Evolutionary conservation across 2,113 vertebrate genomes (phyloP).

Genomic region (Megaceryle torquata): DNA sequence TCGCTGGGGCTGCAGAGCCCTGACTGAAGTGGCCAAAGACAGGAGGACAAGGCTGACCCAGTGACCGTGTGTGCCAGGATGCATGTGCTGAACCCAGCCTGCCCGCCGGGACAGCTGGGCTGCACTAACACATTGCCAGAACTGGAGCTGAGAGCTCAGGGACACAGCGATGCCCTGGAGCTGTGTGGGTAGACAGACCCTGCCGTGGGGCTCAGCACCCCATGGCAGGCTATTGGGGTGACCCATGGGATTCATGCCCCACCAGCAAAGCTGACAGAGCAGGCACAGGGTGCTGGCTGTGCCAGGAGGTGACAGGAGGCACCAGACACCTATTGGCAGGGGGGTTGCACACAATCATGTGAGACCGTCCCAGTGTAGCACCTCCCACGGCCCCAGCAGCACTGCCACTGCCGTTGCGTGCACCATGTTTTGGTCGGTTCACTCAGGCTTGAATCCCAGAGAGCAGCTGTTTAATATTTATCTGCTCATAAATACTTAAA

Average conservation of each 20-base stretch:
- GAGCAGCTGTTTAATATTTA: slow-evolving; percentile 42
- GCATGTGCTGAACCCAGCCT: neutral
- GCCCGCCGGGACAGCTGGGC: too few relatives aligned
- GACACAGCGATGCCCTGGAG: neutral
- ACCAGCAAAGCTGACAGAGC: accelerated
- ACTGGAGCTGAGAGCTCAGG: neutral
- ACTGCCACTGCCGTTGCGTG: accelerated
- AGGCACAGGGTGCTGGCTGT: accelerated
- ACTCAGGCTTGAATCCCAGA: neutral
- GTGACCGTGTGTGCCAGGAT: neutral
- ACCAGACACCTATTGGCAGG: accelerated
- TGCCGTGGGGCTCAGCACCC: neutral
- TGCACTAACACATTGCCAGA: neutral
- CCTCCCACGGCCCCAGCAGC: accelerated
- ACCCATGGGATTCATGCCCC: neutral
- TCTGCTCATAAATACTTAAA: slow-evolving; percentile 36
- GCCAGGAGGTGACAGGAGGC: neutral
- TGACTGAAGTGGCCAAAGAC: neutral
- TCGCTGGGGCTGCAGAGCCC: neutral
- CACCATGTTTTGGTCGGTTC: neutral
- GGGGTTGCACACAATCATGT: accelerated
- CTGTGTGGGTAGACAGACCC: neutral
- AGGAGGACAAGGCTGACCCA: neutral
- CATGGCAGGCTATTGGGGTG: neutral
- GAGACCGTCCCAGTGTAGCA: accelerated